A percentile compares a stretch with the other conserved stretches of the same genome.
Evolutionary conservation across 2,888 invertebrate species (phyloP).

Genomic region (Zaprionus obscuricornis): DNA sequence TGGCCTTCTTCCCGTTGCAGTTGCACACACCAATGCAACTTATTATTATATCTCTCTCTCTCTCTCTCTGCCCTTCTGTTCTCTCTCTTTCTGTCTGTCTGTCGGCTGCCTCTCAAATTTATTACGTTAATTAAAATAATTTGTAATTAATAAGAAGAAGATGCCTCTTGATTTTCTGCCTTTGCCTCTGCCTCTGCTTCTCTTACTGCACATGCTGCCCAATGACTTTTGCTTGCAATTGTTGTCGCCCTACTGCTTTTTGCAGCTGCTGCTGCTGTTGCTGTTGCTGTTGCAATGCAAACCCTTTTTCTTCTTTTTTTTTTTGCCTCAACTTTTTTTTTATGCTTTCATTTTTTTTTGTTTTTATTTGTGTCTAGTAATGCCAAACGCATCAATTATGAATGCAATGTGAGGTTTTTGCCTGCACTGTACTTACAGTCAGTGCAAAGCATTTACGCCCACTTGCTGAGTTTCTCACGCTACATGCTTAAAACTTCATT

Average conservation of each 20-base stretch:
- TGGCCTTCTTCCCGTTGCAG: too few relatives aligned
- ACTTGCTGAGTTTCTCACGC: constrained; percentile 65
- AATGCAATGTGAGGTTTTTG: constrained; percentile 26
- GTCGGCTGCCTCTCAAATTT: constrained; percentile 75
- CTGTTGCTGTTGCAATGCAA: too few relatives aligned
- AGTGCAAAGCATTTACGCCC: constrained; percentile 38
- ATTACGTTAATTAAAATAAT: constrained; percentile 84
- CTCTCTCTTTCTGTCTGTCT: constrained; percentile 25
- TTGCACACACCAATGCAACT: too few relatives aligned
- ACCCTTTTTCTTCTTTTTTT: too few relatives aligned
- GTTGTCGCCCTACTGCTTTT: constrained; percentile 39
- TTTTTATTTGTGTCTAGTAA: constrained; percentile 61
- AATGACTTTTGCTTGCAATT: constrained; percentile 20
- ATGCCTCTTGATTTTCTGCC: too few relatives aligned
- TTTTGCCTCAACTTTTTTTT: constrained; percentile 26
- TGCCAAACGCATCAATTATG: constrained; percentile 67
- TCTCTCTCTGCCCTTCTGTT: constrained; percentile 17
- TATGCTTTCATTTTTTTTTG: constrained; percentile 37
- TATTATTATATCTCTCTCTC: constrained; percentile 12
- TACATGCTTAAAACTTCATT: constrained; percentile 63
- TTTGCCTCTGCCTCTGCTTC: not conserved
- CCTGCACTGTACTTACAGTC: not conserved
- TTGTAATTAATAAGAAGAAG: constrained; percentile 83
- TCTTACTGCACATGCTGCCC: constrained; percentile 20
- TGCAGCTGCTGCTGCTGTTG: constrained; percentile 23